A percentile compares a stretch with the other conserved stretches of the same genome.
Conservation (phyloP, 2,797 vertebrate species). For the Glossophaga mutica region DNA sequence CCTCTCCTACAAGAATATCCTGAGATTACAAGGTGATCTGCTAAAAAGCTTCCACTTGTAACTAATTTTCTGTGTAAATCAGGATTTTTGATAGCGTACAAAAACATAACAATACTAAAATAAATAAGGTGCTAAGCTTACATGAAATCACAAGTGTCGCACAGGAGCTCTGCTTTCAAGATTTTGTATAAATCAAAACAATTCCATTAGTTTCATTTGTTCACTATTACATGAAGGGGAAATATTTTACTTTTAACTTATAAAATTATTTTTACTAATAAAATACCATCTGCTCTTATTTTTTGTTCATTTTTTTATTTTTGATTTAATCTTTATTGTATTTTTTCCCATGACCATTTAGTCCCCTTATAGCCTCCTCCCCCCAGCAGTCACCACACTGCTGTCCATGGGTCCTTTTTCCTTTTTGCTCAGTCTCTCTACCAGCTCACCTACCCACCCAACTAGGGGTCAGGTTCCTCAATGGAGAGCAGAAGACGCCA, state of each 20-base stretch:
- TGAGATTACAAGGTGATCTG: not conserved
- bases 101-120: conserved; percentile 9
- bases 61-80: not conserved
- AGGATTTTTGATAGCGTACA: not conserved
- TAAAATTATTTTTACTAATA: not conserved
- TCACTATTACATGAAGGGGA: not conserved
- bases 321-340: not conserved
- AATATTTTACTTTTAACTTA: not conserved
- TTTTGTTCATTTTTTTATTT: not conserved
- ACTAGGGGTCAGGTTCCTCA: not conserved
- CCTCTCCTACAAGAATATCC: not conserved
- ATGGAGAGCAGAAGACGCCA: not conserved
- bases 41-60: not conserved
- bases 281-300: not conserved
- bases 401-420: not conserved
- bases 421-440: not conserved
- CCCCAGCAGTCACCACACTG: not conserved
- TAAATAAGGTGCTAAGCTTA: conserved; percentile 5
- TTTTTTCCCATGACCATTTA: not conserved
- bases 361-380: not conserved
- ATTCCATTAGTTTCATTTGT: not conserved
- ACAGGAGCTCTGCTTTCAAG: not conserved
- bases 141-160: not conserved
- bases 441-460: not conserved
- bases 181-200: conserved; percentile 21